phyloP scores from a whole-genome alignment of 1,140 invertebrate genomes.

The Bombus waltoni region DNA sequence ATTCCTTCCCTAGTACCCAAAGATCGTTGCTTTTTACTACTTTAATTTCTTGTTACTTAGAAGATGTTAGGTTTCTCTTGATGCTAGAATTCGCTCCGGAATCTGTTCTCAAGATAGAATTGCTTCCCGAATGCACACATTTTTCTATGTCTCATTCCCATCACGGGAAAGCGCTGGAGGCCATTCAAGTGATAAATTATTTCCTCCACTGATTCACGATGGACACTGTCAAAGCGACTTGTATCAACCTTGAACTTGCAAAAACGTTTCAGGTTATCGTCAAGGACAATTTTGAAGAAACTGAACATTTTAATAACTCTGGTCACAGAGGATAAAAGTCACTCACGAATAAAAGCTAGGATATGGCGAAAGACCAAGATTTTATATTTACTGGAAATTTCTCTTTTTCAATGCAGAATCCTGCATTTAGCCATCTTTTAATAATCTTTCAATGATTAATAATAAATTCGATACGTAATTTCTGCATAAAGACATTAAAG shows the following conservation, averaged over 20 bases:
- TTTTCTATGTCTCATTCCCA: background rate
- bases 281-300: background rate
- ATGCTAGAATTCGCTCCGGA: background rate
- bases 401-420: too few relatives aligned
- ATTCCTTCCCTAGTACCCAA: background rate
- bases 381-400: too few relatives aligned
- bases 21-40: background rate
- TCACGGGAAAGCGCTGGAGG: background rate
- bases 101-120: background rate
- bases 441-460: too few relatives aligned
- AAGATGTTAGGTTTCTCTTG: background rate
- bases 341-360: too few relatives aligned
- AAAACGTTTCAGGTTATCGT: background rate
- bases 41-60: background rate
- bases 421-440: too few relatives aligned
- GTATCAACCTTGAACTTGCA: background rate
- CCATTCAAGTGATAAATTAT: background rate
- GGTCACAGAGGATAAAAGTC: too few relatives aligned
- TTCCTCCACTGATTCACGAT: background rate
- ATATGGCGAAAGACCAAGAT: too few relatives aligned
- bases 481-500: too few relatives aligned
- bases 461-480: too few relatives aligned
- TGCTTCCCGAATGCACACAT: background rate
- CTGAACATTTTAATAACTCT: too few relatives aligned
- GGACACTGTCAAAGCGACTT: background rate